These are phyloP conservation scores for Thyatira batis DNA, from an alignment of 2,888 invertebrate species.

Conservation along the genomic window DNA sequence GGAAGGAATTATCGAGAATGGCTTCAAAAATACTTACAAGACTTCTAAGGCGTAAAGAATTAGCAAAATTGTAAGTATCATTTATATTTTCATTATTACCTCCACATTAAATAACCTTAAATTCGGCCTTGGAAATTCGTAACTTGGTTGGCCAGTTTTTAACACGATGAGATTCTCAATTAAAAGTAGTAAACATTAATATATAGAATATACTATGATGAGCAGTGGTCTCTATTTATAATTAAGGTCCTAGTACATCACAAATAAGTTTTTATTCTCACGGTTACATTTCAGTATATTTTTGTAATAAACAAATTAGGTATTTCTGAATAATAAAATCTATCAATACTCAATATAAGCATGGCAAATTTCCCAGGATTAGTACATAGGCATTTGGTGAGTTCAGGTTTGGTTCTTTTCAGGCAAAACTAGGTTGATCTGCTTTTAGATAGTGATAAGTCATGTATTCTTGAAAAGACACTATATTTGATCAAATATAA, in stretches of 20 bases:
- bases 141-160: too few species aligned
- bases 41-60: slow-evolving; percentile 42
- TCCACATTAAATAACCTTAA: slow-evolving; percentile 3
- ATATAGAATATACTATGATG: too few species aligned
- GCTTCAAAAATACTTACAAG: slow-evolving; percentile 45
- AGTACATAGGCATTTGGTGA: too few species aligned
- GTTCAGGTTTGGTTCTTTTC: too few species aligned
- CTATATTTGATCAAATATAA: too few species aligned
- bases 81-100: neutral
- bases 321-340: neutral
- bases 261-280: too few species aligned
- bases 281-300: neutral
- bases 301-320: neutral
- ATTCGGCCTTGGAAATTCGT: neutral
- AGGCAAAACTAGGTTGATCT: too few species aligned
- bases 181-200: neutral
- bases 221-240: too few species aligned
- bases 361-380: neutral
- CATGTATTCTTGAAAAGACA: too few species aligned
- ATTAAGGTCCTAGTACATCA: too few species aligned
- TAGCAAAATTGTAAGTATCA: slow-evolving; percentile 57
- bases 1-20: slow-evolving; percentile 27
- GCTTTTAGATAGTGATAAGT: too few species aligned
- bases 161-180: too few species aligned
- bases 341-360: neutral